A percentile compares a stretch with the other conserved stretches of the same genome.
phyloP scores from a whole-genome alignment of 2,888 invertebrate genomes.

The Beris chalybata region DNA sequence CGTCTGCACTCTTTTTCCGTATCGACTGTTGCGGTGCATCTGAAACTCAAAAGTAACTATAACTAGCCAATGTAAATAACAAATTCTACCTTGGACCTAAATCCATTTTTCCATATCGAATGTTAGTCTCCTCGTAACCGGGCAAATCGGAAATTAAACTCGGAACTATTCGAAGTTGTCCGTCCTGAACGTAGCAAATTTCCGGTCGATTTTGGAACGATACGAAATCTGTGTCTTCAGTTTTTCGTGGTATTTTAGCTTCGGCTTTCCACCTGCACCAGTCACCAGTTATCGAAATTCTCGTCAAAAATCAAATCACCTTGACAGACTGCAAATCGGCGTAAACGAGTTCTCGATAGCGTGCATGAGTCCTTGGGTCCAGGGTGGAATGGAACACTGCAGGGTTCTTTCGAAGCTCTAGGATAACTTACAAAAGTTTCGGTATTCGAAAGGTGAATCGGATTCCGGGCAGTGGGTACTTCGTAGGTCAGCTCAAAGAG shows the following conservation, averaged over 20 bases:
- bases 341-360: conserved; percentile 47
- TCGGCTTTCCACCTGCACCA: conserved; percentile 61
- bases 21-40: conserved; percentile 58
- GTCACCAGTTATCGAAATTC: conserved; percentile 59
- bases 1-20: conserved; percentile 51
- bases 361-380: neutral
- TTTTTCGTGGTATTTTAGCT: conserved; percentile 59
- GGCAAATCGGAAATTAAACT: conserved; percentile 46
- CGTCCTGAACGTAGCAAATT: conserved; percentile 49
- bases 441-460: too few species aligned
- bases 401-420: too few species aligned
- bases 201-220: conserved; percentile 52
- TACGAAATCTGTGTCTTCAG: conserved; percentile 57
- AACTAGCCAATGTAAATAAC: too few species aligned
- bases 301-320: conserved; percentile 65
- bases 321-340: conserved; percentile 55
- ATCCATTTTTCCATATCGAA: conserved; percentile 50
- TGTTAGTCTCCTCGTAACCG: conserved; percentile 42
- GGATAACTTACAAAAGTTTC: too few species aligned
- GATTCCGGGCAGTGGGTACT: too few species aligned
- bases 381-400: too few species aligned
- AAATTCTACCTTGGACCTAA: conserved; percentile 44
- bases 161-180: conserved; percentile 53
- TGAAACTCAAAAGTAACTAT: too few species aligned
- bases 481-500: too few species aligned